phyloP scores from a whole-genome alignment of 2,113 vertebrate species.

The Charadrius vociferus region DNA sequence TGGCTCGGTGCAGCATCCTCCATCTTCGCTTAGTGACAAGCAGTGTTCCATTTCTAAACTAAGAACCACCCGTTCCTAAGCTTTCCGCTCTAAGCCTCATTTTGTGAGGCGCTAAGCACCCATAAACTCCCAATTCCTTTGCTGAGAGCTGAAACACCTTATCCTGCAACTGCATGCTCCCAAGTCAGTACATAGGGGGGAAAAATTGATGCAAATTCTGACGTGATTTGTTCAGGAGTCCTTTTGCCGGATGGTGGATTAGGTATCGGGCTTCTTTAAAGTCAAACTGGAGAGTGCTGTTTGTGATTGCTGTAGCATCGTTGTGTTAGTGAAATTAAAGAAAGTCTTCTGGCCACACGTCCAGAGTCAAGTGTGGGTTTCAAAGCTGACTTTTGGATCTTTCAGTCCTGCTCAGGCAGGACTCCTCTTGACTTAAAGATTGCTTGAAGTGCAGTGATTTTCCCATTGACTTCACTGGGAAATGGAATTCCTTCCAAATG shows the following conservation, averaged over 20 bases:
- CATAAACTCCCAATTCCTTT: background rate
- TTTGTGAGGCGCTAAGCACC: background rate
- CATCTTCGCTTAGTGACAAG: slow-evolving; percentile 12
- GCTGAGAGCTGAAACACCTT: background rate
- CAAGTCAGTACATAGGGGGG: background rate
- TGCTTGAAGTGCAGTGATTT: background rate
- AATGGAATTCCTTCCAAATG: slow-evolving; percentile 1
- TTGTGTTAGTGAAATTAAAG: background rate
- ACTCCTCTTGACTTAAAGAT: background rate
- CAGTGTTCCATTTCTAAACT: background rate
- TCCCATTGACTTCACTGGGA: background rate
- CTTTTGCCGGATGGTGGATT: background rate
- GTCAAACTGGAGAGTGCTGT: background rate
- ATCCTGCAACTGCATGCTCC: background rate
- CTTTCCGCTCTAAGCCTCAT: background rate
- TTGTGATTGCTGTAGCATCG: fast-evolving
- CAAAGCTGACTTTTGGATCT: background rate
- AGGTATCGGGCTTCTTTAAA: background rate
- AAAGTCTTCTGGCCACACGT: background rate
- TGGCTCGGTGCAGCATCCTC: background rate
- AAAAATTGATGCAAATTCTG: background rate
- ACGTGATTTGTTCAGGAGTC: background rate
- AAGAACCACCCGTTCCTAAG: background rate
- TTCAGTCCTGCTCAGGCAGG: background rate
- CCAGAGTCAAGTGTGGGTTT: background rate